Conservation (phyloP, 2,888 invertebrate genomes). For the Lasioglossum villosulum region DNA sequence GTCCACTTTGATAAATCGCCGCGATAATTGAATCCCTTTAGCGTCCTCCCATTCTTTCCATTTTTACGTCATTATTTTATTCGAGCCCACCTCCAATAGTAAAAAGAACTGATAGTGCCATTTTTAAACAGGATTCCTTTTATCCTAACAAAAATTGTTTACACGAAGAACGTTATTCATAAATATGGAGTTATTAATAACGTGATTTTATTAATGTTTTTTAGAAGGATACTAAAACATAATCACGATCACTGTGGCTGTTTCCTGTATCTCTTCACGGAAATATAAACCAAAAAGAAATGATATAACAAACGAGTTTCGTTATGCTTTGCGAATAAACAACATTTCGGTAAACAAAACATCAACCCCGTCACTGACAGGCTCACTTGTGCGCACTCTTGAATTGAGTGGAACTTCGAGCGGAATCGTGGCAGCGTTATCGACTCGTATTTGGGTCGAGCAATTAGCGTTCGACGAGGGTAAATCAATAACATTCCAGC, state of each 20-base stretch:
- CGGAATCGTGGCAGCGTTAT: background rate
- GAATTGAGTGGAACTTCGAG: background rate
- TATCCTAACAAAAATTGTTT: background rate
- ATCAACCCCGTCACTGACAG: background rate
- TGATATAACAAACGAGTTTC: background rate
- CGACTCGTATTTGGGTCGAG: slow-evolving; percentile 17
- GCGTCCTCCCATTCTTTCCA: background rate
- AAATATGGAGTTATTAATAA: no score
- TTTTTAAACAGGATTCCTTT: background rate
- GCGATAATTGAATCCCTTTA: slow-evolving; percentile 52
- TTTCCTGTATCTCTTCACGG: no score
- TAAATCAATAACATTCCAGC: slow-evolving; percentile 48
- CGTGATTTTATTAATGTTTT: no score
- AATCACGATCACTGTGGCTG: background rate
- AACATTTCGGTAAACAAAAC: slow-evolving; percentile 6
- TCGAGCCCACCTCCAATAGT: background rate
- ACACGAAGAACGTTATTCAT: background rate
- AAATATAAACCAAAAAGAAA: background rate
- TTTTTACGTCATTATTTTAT: background rate
- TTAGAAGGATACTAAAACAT: no score
- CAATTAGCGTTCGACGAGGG: slow-evolving; percentile 29
- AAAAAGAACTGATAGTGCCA: background rate
- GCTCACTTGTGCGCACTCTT: background rate
- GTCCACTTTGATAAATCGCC: slow-evolving; percentile 49
- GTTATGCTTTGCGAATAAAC: background rate